Evolutionary conservation across 2,888 invertebrate genomes (phyloP).

Genomic region (Plagodis dolabraria): DNA sequence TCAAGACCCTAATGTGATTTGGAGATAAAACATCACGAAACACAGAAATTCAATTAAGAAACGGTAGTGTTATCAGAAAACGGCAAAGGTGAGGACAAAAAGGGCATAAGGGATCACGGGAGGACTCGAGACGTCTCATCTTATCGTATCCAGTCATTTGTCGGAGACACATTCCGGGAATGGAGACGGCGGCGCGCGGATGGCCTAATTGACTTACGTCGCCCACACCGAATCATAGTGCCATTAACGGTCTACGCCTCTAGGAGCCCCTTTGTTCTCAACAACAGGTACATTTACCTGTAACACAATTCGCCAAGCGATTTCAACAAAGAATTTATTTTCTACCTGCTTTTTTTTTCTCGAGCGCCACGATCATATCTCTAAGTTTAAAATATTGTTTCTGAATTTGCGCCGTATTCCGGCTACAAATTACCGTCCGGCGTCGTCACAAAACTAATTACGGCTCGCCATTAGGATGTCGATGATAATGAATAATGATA

Average conservation of each 20-base stretch:
- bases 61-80: slow-evolving; percentile 72
- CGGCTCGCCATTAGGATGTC: slow-evolving; percentile 64
- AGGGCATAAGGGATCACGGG: slow-evolving; percentile 41
- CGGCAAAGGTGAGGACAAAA: slow-evolving; percentile 32
- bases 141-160: slow-evolving; percentile 79
- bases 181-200: slow-evolving; percentile 82
- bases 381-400: slow-evolving; percentile 66
- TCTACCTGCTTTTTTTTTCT: slow-evolving; percentile 65
- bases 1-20: slow-evolving; percentile 68
- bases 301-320: slow-evolving; percentile 59
- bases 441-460: slow-evolving; percentile 61
- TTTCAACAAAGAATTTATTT: slow-evolving; percentile 47
- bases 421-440: slow-evolving; percentile 62
- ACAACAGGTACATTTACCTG: slow-evolving; percentile 78
- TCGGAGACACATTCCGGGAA: slow-evolving; percentile 82
- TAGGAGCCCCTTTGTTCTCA: slow-evolving; percentile 79
- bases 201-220: slow-evolving; percentile 82
- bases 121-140: slow-evolving; percentile 55
- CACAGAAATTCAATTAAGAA: slow-evolving; percentile 81
- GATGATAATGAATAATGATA: slow-evolving; percentile 64
- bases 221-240: slow-evolving; percentile 79
- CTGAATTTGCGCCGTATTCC: slow-evolving; percentile 48
- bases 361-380: slow-evolving; percentile 42
- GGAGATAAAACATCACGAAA: slow-evolving; percentile 70
- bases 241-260: slow-evolving; percentile 75